A percentile compares a stretch with the other conserved stretches of the same genome.
These are phyloP conservation scores for Dryobota labecula DNA, from an alignment of 2,888 invertebrate species.

Conservation along the genomic window DNA sequence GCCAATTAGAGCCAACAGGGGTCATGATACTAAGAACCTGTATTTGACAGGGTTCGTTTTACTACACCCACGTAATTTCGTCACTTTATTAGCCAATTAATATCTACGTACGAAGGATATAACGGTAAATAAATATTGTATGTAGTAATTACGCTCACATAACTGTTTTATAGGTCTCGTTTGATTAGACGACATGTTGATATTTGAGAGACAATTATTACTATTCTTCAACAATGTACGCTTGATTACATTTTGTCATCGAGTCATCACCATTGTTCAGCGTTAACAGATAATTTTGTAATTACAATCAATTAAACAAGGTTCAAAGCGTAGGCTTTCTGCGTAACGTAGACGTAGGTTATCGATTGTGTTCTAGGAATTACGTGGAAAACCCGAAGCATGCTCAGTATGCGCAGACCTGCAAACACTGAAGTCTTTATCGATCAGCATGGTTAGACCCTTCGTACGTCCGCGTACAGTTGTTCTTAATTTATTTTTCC, in stretches of 20 bases:
- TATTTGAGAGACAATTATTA: constrained; percentile 24
- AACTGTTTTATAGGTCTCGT: constrained; percentile 28
- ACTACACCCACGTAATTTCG: constrained; percentile 79
- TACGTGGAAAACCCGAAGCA: constrained; percentile 24
- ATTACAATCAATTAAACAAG: constrained; percentile 29
- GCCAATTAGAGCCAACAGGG: constrained; percentile 85
- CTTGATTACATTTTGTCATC: constrained; percentile 32
- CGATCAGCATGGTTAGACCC: constrained; percentile 51
- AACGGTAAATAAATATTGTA: constrained; percentile 48
- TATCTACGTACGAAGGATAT: constrained; percentile 47
- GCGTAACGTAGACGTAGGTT: constrained; percentile 13
- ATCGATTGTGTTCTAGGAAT: constrained; percentile 24
- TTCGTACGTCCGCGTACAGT: constrained; percentile 44
- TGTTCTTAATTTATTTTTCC: constrained; percentile 75
- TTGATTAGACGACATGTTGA: constrained; percentile 12
- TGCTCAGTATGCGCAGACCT: constrained; percentile 37
- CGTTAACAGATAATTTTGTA: constrained; percentile 13
- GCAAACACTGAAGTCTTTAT: constrained; percentile 44
- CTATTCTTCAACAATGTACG: constrained; percentile 16
- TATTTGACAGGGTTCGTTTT: constrained; percentile 79
- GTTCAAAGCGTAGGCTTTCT: constrained; percentile 5
- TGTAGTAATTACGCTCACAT: constrained; percentile 31
- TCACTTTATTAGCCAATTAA: constrained; percentile 66
- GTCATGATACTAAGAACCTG: constrained; percentile 80
- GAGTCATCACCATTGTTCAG: constrained; percentile 30